Conservation (phyloP, 2,113 vertebrate species). For the Notothenia coriiceps region DNA sequence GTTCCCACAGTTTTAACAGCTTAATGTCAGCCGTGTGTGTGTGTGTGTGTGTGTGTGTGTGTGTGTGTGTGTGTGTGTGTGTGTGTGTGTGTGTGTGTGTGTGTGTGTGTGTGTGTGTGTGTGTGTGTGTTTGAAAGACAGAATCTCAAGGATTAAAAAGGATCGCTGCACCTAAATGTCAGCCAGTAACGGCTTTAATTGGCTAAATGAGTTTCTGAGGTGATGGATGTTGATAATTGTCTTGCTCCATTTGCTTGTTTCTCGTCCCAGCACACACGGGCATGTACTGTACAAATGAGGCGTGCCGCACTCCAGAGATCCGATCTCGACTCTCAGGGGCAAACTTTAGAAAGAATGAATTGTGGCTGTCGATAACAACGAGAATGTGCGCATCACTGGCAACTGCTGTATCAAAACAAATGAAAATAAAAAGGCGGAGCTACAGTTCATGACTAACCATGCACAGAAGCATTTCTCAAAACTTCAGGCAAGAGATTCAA, state of each 20-base stretch:
- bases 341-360: not conserved
- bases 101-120: too few species aligned
- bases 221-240: constrained; percentile 79
- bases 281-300: constrained; percentile 37
- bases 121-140: not conserved
- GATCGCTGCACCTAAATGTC: constrained; percentile 58
- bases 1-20: constrained; percentile 36
- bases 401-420: not conserved
- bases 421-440: not conserved
- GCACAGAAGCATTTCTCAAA: too few species aligned
- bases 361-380: not conserved
- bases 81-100: too few species aligned
- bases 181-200: constrained; percentile 70
- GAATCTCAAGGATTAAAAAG: constrained; percentile 52
- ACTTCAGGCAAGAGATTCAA: too few species aligned
- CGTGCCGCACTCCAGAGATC: not conserved
- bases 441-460: too few species aligned
- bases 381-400: not conserved
- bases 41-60: not conserved
- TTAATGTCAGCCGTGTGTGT: not conserved
- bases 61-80: too few species aligned
- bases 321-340: not conserved
- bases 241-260: constrained; percentile 66
- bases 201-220: constrained; percentile 73
- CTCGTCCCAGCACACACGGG: constrained; percentile 22